Conservation (phyloP, 2,797 vertebrate genomes). For the Helarctos malayanus region DNA sequence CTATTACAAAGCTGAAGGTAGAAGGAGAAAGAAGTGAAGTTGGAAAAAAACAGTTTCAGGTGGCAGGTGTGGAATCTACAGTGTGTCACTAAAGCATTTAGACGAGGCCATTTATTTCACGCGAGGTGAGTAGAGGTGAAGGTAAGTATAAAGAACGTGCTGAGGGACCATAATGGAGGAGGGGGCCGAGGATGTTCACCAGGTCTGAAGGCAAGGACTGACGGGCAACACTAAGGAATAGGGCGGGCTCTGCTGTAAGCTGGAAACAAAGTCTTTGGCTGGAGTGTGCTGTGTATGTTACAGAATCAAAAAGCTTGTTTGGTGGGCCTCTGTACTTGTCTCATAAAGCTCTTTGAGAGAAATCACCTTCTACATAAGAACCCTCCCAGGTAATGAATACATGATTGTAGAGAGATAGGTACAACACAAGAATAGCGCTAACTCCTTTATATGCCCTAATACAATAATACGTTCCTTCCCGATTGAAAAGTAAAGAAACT, state of each 20-base stretch:
- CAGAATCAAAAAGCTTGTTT: background rate
- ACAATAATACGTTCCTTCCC: background rate
- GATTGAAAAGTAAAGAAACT: constrained; percentile 50
- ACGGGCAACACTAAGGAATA: background rate
- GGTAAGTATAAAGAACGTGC: background rate
- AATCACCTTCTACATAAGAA: background rate
- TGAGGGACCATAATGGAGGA: background rate
- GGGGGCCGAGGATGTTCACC: fast-evolving
- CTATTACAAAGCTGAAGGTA: constrained; percentile 30
- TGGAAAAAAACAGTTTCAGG: background rate
- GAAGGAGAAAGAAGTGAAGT: background rate
- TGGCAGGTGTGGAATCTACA: background rate
- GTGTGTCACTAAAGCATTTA: background rate
- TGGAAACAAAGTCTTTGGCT: background rate
- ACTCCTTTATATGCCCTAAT: background rate
- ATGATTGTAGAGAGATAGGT: background rate
- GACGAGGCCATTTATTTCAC: background rate
- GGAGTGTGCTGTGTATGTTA: background rate
- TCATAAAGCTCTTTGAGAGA: constrained; percentile 43
- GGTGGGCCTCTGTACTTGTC: background rate
- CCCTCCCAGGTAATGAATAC: background rate
- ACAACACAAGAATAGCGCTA: background rate
- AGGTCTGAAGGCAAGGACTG: background rate
- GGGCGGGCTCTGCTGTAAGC: background rate
- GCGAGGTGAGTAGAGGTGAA: background rate